Percentiles rank a stretch among this genome's conserved stretches.
These are phyloP conservation scores for Thereva nobilitata DNA, from an alignment of 2,888 invertebrate species.

Conservation along the genomic window DNA sequence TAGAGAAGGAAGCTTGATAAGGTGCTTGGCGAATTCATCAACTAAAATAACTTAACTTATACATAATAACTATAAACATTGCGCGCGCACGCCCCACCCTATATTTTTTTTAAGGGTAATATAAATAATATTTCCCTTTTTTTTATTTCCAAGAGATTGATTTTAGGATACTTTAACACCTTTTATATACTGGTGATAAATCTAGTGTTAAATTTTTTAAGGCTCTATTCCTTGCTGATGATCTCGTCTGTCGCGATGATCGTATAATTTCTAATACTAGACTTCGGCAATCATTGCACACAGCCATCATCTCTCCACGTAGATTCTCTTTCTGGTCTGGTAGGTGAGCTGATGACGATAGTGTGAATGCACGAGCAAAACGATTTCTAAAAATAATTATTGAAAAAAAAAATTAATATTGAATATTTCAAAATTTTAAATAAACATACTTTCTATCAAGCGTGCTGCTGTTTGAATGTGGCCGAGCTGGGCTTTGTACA, in stretches of 20 bases:
- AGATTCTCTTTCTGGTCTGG: conserved; percentile 64
- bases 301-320: conserved; percentile 81
- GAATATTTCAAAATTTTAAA: neutral
- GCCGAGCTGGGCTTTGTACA: conserved; percentile 56
- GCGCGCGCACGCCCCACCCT: neutral
- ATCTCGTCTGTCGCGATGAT: conserved; percentile 80
- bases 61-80: conserved; percentile 4
- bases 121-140: neutral
- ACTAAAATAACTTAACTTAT: conserved; percentile 18
- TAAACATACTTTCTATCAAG: conserved; percentile 62
- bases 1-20: conserved; percentile 3
- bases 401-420: conserved; percentile 1
- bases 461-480: conserved; percentile 59
- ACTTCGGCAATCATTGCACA: conserved; percentile 92
- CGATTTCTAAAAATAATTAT: conserved; percentile 60
- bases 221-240: conserved; percentile 81
- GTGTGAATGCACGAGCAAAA: conserved; percentile 65
- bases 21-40: conserved; percentile 1
- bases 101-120: neutral
- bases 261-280: conserved; percentile 94
- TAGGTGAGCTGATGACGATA: conserved; percentile 60
- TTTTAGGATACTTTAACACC: conserved; percentile 40
- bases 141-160: neutral
- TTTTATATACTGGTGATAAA: conserved; percentile 78
- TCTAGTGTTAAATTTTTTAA: conserved; percentile 80